Conservation (phyloP, 1,140 invertebrate species). For the Heliconius nattereri region DNA sequence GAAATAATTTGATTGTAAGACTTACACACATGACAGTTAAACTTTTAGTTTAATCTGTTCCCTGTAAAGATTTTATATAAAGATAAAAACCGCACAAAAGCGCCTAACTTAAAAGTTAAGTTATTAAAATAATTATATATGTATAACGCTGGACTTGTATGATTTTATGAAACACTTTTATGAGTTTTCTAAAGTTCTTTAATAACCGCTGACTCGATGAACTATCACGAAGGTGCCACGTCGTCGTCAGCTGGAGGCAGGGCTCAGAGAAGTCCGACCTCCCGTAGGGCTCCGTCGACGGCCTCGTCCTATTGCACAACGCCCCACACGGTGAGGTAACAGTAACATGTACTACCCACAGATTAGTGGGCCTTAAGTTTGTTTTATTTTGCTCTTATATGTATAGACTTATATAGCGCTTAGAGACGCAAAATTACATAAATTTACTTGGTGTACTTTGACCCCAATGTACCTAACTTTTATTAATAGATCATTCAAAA, state of each 20-base stretch:
- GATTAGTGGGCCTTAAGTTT: neutral
- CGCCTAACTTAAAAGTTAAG: neutral
- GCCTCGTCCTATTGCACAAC: slow-evolving; percentile 72
- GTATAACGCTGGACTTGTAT: neutral
- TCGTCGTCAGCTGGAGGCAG: slow-evolving; percentile 27
- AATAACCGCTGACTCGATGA: slow-evolving; percentile 22
- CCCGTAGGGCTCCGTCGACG: slow-evolving; percentile 72
- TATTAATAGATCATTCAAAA: neutral
- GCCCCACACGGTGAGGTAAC: slow-evolving; percentile 34
- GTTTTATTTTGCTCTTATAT: neutral
- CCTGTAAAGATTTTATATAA: slow-evolving; percentile 14
- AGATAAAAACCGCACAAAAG: neutral
- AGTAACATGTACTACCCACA: slow-evolving; percentile 21
- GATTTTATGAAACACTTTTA: slow-evolving; percentile 17
- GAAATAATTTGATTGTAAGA: neutral
- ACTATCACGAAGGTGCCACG: slow-evolving; percentile 21
- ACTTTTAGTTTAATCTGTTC: slow-evolving; percentile 7
- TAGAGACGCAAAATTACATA: too few species aligned
- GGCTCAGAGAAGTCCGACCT: slow-evolving; percentile 71
- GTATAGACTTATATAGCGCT: too few species aligned
- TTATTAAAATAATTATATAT: neutral
- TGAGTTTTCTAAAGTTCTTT: slow-evolving; percentile 2
- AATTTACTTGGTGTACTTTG: too few species aligned
- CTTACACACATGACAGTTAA: neutral
- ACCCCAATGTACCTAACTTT: too few species aligned